Conservation (phyloP, 2,888 invertebrate species). For the Chloroclystis v-ata region DNA sequence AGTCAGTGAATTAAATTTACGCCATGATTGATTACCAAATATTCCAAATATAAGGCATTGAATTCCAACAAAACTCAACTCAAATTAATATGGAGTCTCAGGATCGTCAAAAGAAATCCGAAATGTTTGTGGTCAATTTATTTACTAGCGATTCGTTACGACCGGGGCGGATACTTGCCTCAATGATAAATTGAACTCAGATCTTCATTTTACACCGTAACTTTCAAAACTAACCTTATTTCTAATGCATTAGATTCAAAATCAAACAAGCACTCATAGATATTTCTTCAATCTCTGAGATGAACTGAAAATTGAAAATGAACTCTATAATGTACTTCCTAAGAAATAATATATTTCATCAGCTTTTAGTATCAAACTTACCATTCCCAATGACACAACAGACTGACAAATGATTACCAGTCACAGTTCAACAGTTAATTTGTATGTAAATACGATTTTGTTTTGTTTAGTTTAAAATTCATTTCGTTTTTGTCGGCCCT, state of each 20-base stretch:
- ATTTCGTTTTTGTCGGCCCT: constrained; percentile 31
- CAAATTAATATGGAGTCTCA: constrained; percentile 53
- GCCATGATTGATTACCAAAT: neutral
- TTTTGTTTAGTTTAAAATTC: constrained; percentile 39
- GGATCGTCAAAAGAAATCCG: constrained; percentile 62
- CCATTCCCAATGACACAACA: constrained; percentile 64
- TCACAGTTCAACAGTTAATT: constrained; percentile 70
- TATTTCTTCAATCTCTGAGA: constrained; percentile 10
- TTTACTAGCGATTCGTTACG: constrained; percentile 74
- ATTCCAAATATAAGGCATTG: neutral
- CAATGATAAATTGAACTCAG: constrained; percentile 71
- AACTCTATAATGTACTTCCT: constrained; percentile 39
- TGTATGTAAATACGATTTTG: constrained; percentile 63
- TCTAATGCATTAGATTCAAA: constrained; percentile 31
- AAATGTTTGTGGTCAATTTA: constrained; percentile 74
- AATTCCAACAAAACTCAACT: constrained; percentile 32
- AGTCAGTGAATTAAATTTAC: too few relatives aligned
- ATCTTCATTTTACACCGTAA: constrained; percentile 53
- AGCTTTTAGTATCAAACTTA: constrained; percentile 34
- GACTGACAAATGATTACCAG: constrained; percentile 71
- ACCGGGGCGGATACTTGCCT: constrained; percentile 73
- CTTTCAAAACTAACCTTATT: constrained; percentile 34
- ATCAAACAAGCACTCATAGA: constrained; percentile 19
- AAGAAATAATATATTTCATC: constrained; percentile 41
- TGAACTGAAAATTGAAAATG: constrained; percentile 36